Evolutionary conservation across 2,888 invertebrate species (phyloP).

Genomic region (Quadriops clusia): DNA sequence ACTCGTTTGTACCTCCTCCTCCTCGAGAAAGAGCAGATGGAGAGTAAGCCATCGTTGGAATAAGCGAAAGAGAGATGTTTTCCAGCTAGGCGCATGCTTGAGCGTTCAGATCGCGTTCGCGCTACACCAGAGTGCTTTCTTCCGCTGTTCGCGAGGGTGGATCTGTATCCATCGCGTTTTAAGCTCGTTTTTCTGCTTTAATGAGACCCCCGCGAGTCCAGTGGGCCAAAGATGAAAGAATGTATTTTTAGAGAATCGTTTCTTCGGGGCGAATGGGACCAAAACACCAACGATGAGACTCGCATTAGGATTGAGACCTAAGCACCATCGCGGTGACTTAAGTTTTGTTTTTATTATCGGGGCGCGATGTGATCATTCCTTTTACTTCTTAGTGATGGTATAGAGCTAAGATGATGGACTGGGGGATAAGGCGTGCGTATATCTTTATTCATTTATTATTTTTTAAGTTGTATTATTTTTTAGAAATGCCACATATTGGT

Average conservation of each 20-base stretch:
- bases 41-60: no score
- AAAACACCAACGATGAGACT: constrained; percentile 8
- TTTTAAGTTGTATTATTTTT: constrained; percentile 5
- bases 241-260: constrained; percentile 6
- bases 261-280: constrained; percentile 10
- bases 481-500: no score
- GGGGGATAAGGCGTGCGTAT: constrained; percentile 62
- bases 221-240: constrained; percentile 9
- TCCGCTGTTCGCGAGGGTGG: no score
- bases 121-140: no score
- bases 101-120: no score
- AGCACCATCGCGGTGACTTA: neutral
- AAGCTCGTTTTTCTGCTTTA: no score
- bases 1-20: no score
- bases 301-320: neutral
- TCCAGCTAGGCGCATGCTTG: no score
- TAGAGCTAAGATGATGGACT: constrained; percentile 52
- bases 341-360: constrained; percentile 1
- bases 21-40: no score
- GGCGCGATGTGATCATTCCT: neutral
- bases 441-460: constrained; percentile 7
- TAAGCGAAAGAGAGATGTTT: no score
- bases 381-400: neutral
- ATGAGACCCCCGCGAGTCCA: no score
- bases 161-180: no score